These are phyloP conservation scores for Tricholauxania praeusta DNA, from an alignment of 2,888 invertebrate genomes.

Conservation along the genomic window DNA sequence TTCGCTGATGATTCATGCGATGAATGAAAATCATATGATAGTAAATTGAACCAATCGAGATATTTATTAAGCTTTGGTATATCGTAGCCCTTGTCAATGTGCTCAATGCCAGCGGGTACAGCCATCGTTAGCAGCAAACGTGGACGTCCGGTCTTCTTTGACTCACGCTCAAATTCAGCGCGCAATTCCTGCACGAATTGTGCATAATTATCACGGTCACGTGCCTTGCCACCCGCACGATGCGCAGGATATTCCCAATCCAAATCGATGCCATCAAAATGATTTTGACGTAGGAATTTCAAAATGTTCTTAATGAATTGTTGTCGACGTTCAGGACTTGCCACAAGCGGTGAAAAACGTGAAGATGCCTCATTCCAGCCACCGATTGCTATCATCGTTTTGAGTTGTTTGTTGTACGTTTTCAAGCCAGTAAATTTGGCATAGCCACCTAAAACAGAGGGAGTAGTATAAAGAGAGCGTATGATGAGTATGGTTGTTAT, in stretches of 20 bases:
- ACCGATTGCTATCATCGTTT: slow-evolving; percentile 91
- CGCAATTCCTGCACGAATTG: slow-evolving; percentile 88
- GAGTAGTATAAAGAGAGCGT: slow-evolving; percentile 3
- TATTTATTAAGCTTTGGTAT: slow-evolving; percentile 88
- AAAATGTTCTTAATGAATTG: slow-evolving; percentile 86
- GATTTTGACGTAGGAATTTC: slow-evolving; percentile 90
- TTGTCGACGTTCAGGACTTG: slow-evolving; percentile 79
- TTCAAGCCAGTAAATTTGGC: slow-evolving; percentile 94
- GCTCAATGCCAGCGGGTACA: slow-evolving; percentile 93
- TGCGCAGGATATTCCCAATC: slow-evolving; percentile 80
- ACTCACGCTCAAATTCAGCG: slow-evolving; percentile 89
- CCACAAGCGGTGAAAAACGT: slow-evolving; percentile 89
- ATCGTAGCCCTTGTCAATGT: slow-evolving; percentile 94
- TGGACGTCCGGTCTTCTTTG: slow-evolving; percentile 84
- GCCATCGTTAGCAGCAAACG: slow-evolving; percentile 90
- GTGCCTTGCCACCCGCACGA: slow-evolving; percentile 77
- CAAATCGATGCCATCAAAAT: slow-evolving; percentile 92
- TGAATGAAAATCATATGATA: slow-evolving; percentile 93
- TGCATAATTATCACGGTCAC: slow-evolving; percentile 90
- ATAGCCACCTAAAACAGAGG: slow-evolving; percentile 80
- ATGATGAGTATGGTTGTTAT: background rate
- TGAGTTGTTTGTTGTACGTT: slow-evolving; percentile 91
- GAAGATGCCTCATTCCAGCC: slow-evolving; percentile 95
- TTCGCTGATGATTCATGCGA: slow-evolving; percentile 92
- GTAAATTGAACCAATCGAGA: slow-evolving; percentile 91